Evolutionary conservation across 35 echinoderm and acorn worm genomes (phyloP), one percentile per base, ranked within the genome.

Genomic region (Eucidaris tribuloides): DNA sequence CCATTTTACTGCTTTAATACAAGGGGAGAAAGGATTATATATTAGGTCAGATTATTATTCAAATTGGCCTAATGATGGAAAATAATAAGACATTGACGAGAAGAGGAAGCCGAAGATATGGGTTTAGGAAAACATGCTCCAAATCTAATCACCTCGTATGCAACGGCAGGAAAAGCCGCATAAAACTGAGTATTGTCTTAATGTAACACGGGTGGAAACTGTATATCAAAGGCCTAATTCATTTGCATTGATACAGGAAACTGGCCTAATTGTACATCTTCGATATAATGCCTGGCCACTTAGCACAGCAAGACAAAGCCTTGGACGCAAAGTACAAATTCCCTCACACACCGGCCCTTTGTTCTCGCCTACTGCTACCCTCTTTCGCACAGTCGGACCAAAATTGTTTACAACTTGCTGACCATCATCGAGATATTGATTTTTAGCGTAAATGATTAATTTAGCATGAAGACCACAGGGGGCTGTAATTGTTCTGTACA

Each of bases 211-310:
- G 68, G 68, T 74, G 68, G 68, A 74, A 74, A 74, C 44, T 74
- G 68, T 74, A 74, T 74, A 74, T 74, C 68, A 74, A 74, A 74
- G 68, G 68, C 68, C 68, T 74, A 74, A 74, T 74, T 74, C 68
- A 74, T 74, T 74, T 41, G 68, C 68, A 74, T 74, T 74, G 68
- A 74, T 74, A 74, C 68, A 74, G 68, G 68, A 74, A 74, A 40
- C 68, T 41, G 11, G 11, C 35, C 5, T 74, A 74, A 74, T 74
- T 74, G 68, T 74, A 44, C 68, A 74, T 74, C 68, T 74, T 44
- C 68, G 68, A 74, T 74, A 74, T 43, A 74, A 43, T 42, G 37
- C 68, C 2, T 23, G 68, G 68, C 68, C 68, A 74, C 68, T 74
- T 74, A 74, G 37, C 68, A 22, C 35, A 36, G 28, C 68, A 44